These are phyloP conservation scores for Nasonia vitripennis DNA, from an alignment of 1,140 invertebrate genomes.

Conservation along the genomic window DNA sequence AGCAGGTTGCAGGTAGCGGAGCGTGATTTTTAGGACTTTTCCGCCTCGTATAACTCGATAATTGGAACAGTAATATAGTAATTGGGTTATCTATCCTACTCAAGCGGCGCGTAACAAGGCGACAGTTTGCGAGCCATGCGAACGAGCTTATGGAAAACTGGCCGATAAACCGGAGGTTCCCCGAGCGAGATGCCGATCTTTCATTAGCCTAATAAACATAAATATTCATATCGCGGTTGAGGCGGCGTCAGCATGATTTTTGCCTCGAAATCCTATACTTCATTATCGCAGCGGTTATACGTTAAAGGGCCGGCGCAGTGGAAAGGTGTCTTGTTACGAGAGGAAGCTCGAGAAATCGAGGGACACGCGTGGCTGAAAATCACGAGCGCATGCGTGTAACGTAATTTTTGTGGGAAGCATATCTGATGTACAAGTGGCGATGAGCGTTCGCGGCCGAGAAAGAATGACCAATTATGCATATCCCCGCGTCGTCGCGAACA, in stretches of 20 bases:
- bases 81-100: background rate
- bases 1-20: no score
- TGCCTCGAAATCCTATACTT: background rate
- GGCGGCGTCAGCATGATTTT: background rate
- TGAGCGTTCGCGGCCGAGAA: no score
- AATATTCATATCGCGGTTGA: constrained; percentile 9
- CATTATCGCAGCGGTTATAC: background rate
- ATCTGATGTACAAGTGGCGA: no score
- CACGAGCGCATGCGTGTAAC: no score
- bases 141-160: background rate
- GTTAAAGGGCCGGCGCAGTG: background rate
- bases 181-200: constrained; percentile 9
- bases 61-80: background rate
- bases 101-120: background rate
- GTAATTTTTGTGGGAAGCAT: no score
- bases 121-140: background rate
- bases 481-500: no score
- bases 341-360: no score
- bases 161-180: background rate
- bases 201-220: constrained; percentile 18
- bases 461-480: no score
- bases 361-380: no score
- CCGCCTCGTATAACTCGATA: background rate
- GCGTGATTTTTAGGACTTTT: background rate
- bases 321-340: constrained; percentile 16